Evolutionary conservation across 2,113 vertebrate species (phyloP), one percentile per base, ranked within the genome.

Genomic region (Eubucco bourcierii): DNA sequence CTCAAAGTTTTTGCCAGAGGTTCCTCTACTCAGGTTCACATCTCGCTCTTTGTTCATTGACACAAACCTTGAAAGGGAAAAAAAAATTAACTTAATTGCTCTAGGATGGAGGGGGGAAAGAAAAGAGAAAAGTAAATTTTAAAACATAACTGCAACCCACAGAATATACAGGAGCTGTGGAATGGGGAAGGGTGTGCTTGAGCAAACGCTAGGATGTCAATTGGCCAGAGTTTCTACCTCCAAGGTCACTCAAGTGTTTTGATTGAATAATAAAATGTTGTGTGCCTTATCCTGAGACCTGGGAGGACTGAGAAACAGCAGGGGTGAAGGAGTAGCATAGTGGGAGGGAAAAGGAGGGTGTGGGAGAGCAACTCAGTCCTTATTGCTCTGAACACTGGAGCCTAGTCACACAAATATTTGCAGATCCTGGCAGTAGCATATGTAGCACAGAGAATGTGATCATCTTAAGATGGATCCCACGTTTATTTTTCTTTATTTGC

Each of bases 221-320:
- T 95, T 94, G 91, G 95, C 93, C 70, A 96, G 95, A 93, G 7
- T 34, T 95, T 95, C 78, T 90, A 80, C 94, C 68, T 94, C 84
- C 91, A 92, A 96, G 96, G 95, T 96, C 94, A 96, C 90, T 37
- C 93, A 95, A 91, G 75, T 94, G 84, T 92, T 96, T 94, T 94
- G 85, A 94, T 76, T 65, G 65, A 94, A 90, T 93, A 94, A 96
- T 91, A 90, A 90, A 65, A 58, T 85, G 61, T 72, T 93, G 79
- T 91, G 73, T 75, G 79, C 85, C 82, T 88, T 86, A 84, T 70
- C 53, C 93, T 77, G 77, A 86, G 94, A 91, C 89, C 37, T 94
- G 55, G 82, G 59, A 92, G 79, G 55, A 94, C 75, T 85, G 67
- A 52, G 87, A 94, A 96, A 82, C 78, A 84, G 90, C 95, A 93